Evolutionary conservation across 2,888 invertebrate species (phyloP).

Genomic region (Tanytarsus gracilentus): DNA sequence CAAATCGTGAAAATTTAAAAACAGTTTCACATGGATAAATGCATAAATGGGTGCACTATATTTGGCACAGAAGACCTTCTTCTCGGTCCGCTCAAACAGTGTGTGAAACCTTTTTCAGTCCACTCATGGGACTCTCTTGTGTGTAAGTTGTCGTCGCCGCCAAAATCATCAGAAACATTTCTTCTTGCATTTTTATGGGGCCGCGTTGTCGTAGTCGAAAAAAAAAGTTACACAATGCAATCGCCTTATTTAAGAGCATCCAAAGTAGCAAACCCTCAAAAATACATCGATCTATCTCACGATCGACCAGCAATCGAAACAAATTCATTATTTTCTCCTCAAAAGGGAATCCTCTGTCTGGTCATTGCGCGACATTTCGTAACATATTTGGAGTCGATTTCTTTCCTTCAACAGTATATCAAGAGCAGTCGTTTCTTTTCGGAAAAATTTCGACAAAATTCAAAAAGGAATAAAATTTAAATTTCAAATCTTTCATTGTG

Average conservation of each 20-base stretch:
- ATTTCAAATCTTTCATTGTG: not conserved
- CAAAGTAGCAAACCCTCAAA: too few relatives aligned
- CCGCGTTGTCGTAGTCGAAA: not conserved
- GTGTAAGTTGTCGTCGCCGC: not conserved
- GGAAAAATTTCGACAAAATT: not conserved
- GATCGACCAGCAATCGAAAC: slow-evolving; percentile 27
- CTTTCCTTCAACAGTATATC: too few relatives aligned
- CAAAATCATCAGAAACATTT: slow-evolving; percentile 26
- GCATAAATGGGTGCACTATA: slow-evolving; percentile 21
- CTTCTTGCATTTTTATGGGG: slow-evolving; percentile 1
- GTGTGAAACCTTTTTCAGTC: slow-evolving; percentile 4
- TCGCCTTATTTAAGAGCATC: too few relatives aligned
- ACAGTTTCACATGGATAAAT: slow-evolving; percentile 23
- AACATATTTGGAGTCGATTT: too few relatives aligned
- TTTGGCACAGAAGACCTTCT: slow-evolving; percentile 25
- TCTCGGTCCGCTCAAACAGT: not conserved
- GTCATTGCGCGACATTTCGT: too few relatives aligned
- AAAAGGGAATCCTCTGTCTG: slow-evolving; percentile 22
- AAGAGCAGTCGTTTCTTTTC: not conserved
- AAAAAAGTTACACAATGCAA: slow-evolving; percentile 8
- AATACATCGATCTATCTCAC: slow-evolving; percentile 21
- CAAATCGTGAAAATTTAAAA: slow-evolving; percentile 29
- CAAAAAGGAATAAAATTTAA: not conserved
- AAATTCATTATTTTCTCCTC: slow-evolving; percentile 28
- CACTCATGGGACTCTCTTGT: slow-evolving; percentile 23